Conservation (phyloP, 2,888 invertebrate genomes). For the Volucella zonaria region DNA sequence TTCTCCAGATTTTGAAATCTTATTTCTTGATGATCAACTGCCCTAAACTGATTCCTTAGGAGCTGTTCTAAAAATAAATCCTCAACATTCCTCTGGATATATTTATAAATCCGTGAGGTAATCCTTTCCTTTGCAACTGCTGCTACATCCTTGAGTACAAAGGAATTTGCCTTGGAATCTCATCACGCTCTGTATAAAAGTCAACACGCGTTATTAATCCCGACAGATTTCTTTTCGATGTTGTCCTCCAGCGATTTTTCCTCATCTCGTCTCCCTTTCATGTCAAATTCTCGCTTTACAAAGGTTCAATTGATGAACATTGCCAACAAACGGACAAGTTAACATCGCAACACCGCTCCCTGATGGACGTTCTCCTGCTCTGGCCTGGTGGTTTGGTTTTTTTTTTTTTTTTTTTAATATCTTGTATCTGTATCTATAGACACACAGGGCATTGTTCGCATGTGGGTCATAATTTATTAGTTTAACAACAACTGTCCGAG, state of each 20-base stretch:
- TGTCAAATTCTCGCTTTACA: conserved; percentile 25
- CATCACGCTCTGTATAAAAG: conserved; percentile 47
- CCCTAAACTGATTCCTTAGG: not conserved
- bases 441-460: conserved; percentile 66
- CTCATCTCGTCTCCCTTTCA: not conserved
- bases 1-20: too few relatives aligned
- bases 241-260: not conserved
- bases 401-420: not conserved
- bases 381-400: too few relatives aligned
- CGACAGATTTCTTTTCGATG: conserved; percentile 55
- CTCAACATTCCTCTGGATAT: not conserved
- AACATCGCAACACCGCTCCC: conserved; percentile 1
- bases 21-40: too few relatives aligned
- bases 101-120: conserved; percentile 25
- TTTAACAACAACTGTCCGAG: conserved; percentile 62
- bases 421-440: conserved; percentile 20
- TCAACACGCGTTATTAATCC: conserved; percentile 61
- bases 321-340: conserved; percentile 29
- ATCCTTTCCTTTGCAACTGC: conserved; percentile 1
- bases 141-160: conserved; percentile 28
- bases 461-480: conserved; percentile 72
- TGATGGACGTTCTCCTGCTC: conserved; percentile 11
- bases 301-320: conserved; percentile 57
- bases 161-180: conserved; percentile 52
- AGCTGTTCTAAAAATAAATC: conserved; percentile 17